phyloP scores from a whole-genome alignment of 2,113 vertebrate genomes.

The Chrysemys picta region DNA sequence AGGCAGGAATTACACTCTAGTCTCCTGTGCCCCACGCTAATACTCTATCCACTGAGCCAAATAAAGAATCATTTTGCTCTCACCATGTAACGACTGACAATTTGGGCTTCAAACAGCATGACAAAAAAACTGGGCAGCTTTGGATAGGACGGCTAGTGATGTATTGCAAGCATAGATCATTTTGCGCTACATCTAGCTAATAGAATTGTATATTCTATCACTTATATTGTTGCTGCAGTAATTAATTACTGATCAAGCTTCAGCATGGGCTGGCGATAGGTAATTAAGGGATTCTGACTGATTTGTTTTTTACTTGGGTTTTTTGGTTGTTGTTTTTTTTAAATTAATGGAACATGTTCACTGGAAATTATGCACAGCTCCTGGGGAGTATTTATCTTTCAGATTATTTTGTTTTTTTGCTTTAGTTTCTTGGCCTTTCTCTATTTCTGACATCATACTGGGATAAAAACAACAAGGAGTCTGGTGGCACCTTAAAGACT shows the following conservation, averaged over 20 bases:
- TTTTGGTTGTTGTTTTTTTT: not conserved
- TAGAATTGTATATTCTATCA: not conserved
- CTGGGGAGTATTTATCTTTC: not conserved
- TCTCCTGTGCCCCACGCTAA: fast-evolving
- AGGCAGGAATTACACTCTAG: not conserved
- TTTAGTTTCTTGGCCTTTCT: not conserved
- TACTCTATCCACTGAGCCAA: not conserved
- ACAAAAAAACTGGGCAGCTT: not conserved
- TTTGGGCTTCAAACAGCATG: not conserved
- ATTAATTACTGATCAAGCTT: not conserved
- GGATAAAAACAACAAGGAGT: too few species aligned
- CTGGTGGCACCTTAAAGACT: too few species aligned
- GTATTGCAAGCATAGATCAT: not conserved
- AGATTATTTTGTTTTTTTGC: not conserved
- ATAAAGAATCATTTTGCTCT: not conserved
- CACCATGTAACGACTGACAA: not conserved
- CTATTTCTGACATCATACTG: not conserved
- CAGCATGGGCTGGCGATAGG: not conserved
- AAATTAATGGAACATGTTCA: constrained; percentile 30
- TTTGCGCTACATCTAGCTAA: not conserved
- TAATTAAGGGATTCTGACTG: constrained; percentile 49
- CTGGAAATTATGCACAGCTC: not conserved
- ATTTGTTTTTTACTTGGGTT: not conserved
- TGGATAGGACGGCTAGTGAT: not conserved
- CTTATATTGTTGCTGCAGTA: not conserved